Conservation (phyloP, 2,113 vertebrate species). For the Recurvirostra avosetta region DNA sequence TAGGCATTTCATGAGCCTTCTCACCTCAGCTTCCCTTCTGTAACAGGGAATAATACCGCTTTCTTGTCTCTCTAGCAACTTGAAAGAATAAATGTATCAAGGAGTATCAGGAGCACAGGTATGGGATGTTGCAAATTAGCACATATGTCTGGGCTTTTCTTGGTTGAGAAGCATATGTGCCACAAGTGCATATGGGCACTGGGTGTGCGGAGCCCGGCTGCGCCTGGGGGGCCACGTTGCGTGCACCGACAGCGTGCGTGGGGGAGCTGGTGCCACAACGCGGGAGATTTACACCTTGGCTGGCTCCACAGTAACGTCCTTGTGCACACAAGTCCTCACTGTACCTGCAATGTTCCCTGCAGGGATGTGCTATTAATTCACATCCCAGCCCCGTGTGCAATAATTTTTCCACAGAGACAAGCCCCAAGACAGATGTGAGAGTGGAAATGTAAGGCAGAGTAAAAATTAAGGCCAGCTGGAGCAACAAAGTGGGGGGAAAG, state of each 20-base stretch:
- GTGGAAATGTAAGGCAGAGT: background rate
- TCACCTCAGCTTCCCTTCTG: background rate
- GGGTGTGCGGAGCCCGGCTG: background rate
- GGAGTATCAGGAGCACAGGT: background rate
- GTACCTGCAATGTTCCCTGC: background rate
- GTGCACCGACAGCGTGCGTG: rapidly evolving
- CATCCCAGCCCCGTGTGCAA: background rate
- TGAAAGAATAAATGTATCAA: background rate
- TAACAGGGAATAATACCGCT: background rate
- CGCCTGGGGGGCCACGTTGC: rapidly evolving
- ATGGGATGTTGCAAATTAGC: background rate
- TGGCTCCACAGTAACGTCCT: background rate
- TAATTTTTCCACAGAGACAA: background rate
- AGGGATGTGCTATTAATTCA: constrained; percentile 9
- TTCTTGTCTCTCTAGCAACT: background rate
- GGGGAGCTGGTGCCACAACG: background rate
- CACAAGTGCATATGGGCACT: background rate
- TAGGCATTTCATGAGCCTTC: background rate
- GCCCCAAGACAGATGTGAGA: background rate
- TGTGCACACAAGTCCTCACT: constrained; percentile 4
- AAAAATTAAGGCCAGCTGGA: constrained; percentile 2
- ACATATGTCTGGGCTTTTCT: rapidly evolving
- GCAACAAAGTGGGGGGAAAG: background rate
- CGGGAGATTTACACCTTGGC: background rate
- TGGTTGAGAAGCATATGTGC: background rate